Evolutionary conservation across 2,888 invertebrate species (phyloP), one percentile per base, ranked within the genome.

Genomic region (Caenorhabditis sulstoni): DNA sequence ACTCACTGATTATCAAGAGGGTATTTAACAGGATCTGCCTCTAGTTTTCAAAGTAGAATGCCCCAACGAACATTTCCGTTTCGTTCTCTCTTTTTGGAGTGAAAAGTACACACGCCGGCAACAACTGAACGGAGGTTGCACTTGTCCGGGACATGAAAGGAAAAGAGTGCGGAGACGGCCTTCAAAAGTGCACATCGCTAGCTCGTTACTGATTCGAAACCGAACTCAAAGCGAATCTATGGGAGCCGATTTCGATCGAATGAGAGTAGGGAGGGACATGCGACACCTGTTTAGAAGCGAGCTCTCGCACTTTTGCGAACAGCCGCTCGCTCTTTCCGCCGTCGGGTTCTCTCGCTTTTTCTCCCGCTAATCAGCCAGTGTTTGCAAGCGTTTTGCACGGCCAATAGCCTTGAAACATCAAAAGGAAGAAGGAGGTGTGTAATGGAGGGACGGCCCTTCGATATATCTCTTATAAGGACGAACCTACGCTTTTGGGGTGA

Each of bases 241-340:
- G 29, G 3, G 29, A 7, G 29, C 3, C 4, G 29, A 29, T 29
- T 29, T 29, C 20, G 8, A 64, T 50, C 39, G 7, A 64, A 52
- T 41, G 50, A 53, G 8, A 20, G 53, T 7, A 29, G 29, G 3
- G 4, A 29, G 3, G 7, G 29, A 29, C 29, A 29, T 7, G 29
- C 29, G 59, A 59, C 68, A 68, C 68, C 68, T 68, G 68, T 23
- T 59, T 58, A 20, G 20, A 39, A 57, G 23, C 39, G 8, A 37
- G 39, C 61, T 61, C 61, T 61, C 53, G 70, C 61, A 61, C 70
- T 71, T 64, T 64, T 23, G 11, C 62, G 62, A 71, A 71, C 71
- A 71, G 62, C 62, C 71, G 71, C 71, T 71, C 57, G 16, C 14
- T 45, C 57, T 18, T 37, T 23, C 23, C 35, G 0, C 12, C 29